phyloP scores from a whole-genome alignment of 2,888 invertebrate species.

The Dichetophora obliterata region DNA sequence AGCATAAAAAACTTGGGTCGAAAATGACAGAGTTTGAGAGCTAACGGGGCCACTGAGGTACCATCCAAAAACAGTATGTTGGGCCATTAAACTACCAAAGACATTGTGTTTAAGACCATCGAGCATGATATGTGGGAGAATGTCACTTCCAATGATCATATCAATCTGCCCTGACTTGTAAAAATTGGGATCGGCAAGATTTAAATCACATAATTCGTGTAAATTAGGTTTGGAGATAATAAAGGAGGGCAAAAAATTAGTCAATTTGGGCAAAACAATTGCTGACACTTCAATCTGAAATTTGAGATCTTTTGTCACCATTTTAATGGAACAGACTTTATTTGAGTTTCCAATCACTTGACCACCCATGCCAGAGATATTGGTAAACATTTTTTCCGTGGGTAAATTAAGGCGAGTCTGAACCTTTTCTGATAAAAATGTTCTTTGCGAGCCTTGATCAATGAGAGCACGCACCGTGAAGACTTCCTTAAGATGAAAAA shows the following conservation, averaged over 20 bases:
- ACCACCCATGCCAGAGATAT: conserved; percentile 35
- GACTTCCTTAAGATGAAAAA: conserved; percentile 10
- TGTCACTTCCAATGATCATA: too few species aligned
- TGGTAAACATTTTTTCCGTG: not conserved
- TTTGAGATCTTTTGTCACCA: too few species aligned
- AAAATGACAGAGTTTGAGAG: too few species aligned
- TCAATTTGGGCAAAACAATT: not conserved
- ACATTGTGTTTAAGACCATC: not conserved
- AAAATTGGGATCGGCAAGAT: conserved; percentile 33
- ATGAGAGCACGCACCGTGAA: conserved; percentile 33
- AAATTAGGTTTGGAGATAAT: not conserved
- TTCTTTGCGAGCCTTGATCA: conserved; percentile 36
- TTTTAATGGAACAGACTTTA: too few species aligned
- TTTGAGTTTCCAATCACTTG: not conserved
- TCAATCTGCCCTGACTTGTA: conserved; percentile 14
- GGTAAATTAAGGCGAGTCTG: conserved; percentile 6
- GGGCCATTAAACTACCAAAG: not conserved
- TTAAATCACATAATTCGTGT: not conserved
- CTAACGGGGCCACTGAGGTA: too few species aligned
- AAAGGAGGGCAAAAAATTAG: not conserved
- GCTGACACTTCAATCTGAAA: too few species aligned
- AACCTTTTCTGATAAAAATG: conserved; percentile 24
- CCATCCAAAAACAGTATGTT: not conserved
- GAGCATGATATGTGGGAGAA: not conserved
- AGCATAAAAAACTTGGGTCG: not conserved